Base-by-base conservation (phyloP, 2,113 vertebrate species). In the Desmodus rotundus region DNA sequence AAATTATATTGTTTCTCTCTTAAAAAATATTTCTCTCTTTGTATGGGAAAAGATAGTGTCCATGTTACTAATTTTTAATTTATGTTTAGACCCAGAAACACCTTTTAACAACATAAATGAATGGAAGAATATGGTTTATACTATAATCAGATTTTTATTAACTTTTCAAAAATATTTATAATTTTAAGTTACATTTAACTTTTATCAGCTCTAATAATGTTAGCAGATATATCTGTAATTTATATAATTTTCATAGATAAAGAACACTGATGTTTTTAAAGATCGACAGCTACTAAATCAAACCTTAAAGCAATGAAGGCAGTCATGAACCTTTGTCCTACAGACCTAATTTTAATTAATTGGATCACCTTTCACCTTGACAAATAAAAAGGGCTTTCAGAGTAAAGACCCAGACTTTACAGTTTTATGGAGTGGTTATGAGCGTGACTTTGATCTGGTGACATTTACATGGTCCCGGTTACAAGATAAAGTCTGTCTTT, bases 291-390 rank as follows among this genome's bases (percentile, higher is more conserved):
- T 87, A 77, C 88, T 93, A 89, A 91, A 80, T 93, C 15, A 92
- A 74, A 36, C n/a, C 17, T 68, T 65, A 82, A 10, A 84, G 13
- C 38, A 91, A 87, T 31, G 50, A 73, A 26, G 22, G n/a, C 81
- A 84, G 36, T 94, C 74, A 92, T 45, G 92, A 94, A 8, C 16
- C 28, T 97, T 96, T 85, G 38, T 91, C 33, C 38, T 70, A 70
- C 86, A 52, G 74, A 81, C 31, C 13, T 84, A 41, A 61, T 11
- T 91, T 82, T 84, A 91, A 91, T 96, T 83, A 97, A 90, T 80
- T 80, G 90, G 72, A 31, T 85, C 45, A 77, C 90, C 56, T 88
- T 52, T 86, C 45, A 88, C 50, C 54, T 58, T 93, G 96, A 95
- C 58, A 96, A 86, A 65, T 54, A 36, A 88, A 89, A 94, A 82